A percentile compares a stretch with the other conserved stretches of the same genome.
Conservation (phyloP, 2,888 invertebrate genomes). For the Agrochola circellaris region DNA sequence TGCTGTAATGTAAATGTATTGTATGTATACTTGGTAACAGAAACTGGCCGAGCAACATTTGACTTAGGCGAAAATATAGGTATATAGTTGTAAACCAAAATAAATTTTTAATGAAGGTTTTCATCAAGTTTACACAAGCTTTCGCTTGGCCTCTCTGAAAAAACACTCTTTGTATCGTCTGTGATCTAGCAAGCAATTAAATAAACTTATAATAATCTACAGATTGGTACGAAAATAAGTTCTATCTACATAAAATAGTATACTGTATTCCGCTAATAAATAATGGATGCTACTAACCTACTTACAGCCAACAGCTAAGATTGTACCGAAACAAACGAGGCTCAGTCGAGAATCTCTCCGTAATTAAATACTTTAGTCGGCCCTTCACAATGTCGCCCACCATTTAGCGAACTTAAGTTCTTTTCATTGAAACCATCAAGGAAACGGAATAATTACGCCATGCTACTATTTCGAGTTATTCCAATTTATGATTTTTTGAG, state of each 20-base stretch:
- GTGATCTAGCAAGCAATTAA: background rate
- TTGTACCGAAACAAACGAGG: slow-evolving; percentile 72
- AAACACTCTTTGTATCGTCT: background rate
- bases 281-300: slow-evolving; percentile 61
- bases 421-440: slow-evolving; percentile 71
- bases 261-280: slow-evolving; percentile 47
- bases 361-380: slow-evolving; percentile 83
- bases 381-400: slow-evolving; percentile 74
- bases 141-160: background rate
- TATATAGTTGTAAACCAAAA: background rate
- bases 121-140: background rate
- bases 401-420: slow-evolving; percentile 71
- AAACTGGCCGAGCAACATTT: background rate
- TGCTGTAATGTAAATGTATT: no score
- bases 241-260: slow-evolving; percentile 14
- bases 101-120: background rate
- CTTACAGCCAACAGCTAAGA: slow-evolving; percentile 59
- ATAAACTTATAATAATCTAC: background rate
- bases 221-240: background rate
- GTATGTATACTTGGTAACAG: background rate
- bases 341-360: slow-evolving; percentile 74
- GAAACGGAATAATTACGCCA: slow-evolving; percentile 70
- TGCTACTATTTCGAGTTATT: slow-evolving; percentile 47
- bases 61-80: background rate
- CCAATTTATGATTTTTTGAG: slow-evolving; percentile 17